Evolutionary conservation across 1,140 invertebrate species (phyloP).

Genomic region (Cecropterus lyciades): DNA sequence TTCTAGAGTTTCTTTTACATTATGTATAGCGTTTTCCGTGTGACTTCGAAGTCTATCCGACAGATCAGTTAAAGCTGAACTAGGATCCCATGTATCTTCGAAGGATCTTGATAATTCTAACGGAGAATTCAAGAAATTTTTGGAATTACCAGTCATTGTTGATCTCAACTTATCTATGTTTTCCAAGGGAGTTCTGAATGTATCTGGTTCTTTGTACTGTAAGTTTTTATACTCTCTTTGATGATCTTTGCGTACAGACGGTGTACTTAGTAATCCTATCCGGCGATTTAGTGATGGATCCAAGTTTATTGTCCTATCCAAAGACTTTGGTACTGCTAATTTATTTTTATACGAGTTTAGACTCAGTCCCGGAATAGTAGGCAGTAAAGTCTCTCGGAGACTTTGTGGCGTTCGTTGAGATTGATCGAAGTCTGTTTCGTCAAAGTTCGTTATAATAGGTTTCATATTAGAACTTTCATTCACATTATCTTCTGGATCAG

Average conservation of each 20-base stretch:
- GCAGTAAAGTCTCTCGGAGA: neutral
- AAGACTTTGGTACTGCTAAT: slow-evolving; percentile 47
- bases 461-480: slow-evolving; percentile 28
- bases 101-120: slow-evolving; percentile 9
- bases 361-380: slow-evolving; percentile 37
- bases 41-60: slow-evolving; percentile 36
- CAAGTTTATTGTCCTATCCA: slow-evolving; percentile 33
- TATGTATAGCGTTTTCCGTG: slow-evolving; percentile 36
- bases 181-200: slow-evolving; percentile 5
- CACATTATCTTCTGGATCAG: slow-evolving; percentile 5
- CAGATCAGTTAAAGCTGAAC: slow-evolving; percentile 11
- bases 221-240: slow-evolving; percentile 7
- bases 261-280: slow-evolving; percentile 37
- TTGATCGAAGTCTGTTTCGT: slow-evolving; percentile 45
- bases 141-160: neutral
- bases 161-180: neutral
- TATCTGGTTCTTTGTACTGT: slow-evolving; percentile 1
- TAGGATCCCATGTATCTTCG: slow-evolving; percentile 22
- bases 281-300: slow-evolving; percentile 3
- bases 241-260: slow-evolving; percentile 36
- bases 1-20: slow-evolving; percentile 39
- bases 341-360: slow-evolving; percentile 50
- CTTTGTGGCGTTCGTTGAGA: slow-evolving; percentile 39
- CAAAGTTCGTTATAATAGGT: slow-evolving; percentile 29
- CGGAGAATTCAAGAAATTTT: slow-evolving; percentile 9